Evolutionary conservation across 2,113 vertebrate genomes (phyloP), one percentile per base, ranked within the genome.

Genomic region (Salvelinus alpinus): DNA sequence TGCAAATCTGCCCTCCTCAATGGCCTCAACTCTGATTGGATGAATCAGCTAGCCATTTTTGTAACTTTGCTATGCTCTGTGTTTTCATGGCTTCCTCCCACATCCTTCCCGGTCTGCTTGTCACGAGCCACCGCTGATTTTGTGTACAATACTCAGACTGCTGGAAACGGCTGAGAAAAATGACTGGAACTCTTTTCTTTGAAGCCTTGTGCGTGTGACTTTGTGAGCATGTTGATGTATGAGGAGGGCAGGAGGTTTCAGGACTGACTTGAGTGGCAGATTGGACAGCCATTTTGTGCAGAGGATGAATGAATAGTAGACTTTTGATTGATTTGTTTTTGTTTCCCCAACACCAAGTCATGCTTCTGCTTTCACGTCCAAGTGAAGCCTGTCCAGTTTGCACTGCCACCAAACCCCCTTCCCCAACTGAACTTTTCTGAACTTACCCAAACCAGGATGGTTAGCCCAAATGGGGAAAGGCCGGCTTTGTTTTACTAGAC

Each of bases 321-420:
- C 51, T 24, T 20, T 62, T 24, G n/a, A 9, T 44, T 11, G 38
- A 44, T 44, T 44, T 11, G 38, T 44, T 44, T 44, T 44, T 44
- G 38, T 44, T 44, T 44, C 38, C 16, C 51, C 60, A 48, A 48
- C 70, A 38, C 47, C 14, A 64, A 38, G 12, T 65, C 76, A n/a
- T 77, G 75, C 60, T 25, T 64, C 25, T 34, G 47, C 72, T 57
- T 74, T 71, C 72, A 7, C 12, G 14, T 51, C 48, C 48, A 51
- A 51, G 75, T 54, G 73, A 82, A 65, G 54, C 65, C 64, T 85
- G 65, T 78, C 57, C 71, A 71, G 75, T 80, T 72, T 80, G 80
- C 84, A 85, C 84, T 85, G 84, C 81, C 81, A 74, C 74, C 71
- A 83, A 74, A 68, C 24, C 66, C 72, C 72, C 78, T 75, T 66